Conservation (phyloP, 2,797 vertebrate genomes). For the Anas bahamensis region DNA sequence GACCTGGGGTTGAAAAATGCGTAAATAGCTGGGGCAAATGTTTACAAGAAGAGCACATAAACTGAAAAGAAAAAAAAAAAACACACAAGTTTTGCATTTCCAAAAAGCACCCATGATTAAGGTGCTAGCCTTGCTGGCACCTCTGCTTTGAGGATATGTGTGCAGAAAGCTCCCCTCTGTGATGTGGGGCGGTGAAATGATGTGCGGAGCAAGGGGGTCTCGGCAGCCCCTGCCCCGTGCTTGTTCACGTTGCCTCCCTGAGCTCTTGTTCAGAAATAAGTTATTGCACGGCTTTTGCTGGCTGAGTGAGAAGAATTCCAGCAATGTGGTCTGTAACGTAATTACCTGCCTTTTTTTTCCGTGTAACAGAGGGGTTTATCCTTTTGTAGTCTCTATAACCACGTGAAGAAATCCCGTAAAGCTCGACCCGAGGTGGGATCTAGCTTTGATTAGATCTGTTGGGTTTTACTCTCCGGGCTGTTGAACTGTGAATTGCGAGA, state of each 20-base stretch:
- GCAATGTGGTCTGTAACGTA: background rate
- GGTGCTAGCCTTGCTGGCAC: background rate
- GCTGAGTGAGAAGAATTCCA: conserved; percentile 9
- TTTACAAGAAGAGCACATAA: background rate
- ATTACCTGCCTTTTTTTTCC: conserved; percentile 9
- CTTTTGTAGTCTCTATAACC: conserved; percentile 11
- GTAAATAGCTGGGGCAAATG: background rate
- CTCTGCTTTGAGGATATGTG: background rate
- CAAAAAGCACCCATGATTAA: conserved; percentile 8
- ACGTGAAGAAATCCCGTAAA: conserved; percentile 34
- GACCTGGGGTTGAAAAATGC: background rate
- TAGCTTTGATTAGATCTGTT: conserved; percentile 27
- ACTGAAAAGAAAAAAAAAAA: background rate
- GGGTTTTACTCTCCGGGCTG: conserved; percentile 3
- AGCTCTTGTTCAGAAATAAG: background rate
- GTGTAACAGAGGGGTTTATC: background rate
- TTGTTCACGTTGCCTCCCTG: background rate
- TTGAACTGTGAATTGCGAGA: background rate
- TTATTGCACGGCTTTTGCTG: background rate
- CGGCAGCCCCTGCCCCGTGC: background rate
- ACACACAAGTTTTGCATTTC: background rate
- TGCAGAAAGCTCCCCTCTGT: background rate
- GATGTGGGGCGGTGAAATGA: background rate
- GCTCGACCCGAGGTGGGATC: background rate
- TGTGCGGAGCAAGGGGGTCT: background rate